phyloP scores from a whole-genome alignment of 1,140 invertebrate species.

The Zaprionus taronus region DNA sequence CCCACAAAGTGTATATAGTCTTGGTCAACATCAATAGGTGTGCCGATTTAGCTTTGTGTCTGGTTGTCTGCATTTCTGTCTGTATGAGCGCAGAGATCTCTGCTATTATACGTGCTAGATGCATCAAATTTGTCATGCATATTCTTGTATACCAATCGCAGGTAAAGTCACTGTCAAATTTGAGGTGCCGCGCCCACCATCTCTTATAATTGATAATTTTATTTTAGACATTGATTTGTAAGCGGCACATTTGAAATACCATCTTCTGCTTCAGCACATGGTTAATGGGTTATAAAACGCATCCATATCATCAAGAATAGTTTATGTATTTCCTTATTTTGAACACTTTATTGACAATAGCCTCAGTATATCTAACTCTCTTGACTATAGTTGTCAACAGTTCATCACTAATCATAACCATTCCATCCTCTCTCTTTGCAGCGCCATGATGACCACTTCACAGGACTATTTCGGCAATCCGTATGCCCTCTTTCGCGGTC shows the following conservation, averaged over 20 bases:
- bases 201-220: neutral
- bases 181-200: neutral
- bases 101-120: neutral
- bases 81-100: neutral
- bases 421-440: too few relatives aligned
- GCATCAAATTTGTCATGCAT: neutral
- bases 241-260: too few relatives aligned
- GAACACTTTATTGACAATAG: too few relatives aligned
- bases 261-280: too few relatives aligned
- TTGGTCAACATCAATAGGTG: neutral
- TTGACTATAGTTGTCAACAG: neutral
- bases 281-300: too few relatives aligned
- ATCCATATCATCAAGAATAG: too few relatives aligned
- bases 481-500: conserved; percentile 79
- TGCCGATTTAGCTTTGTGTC: neutral
- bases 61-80: neutral
- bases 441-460: conserved; percentile 80
- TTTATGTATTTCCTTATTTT: too few relatives aligned
- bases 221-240: neutral
- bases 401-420: neutral
- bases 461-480: conserved; percentile 83
- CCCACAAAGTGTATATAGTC: too few relatives aligned
- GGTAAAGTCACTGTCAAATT: neutral
- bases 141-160: neutral
- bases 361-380: too few relatives aligned